Conservation (phyloP, 2,888 invertebrate genomes). For the Papilio gigon region DNA sequence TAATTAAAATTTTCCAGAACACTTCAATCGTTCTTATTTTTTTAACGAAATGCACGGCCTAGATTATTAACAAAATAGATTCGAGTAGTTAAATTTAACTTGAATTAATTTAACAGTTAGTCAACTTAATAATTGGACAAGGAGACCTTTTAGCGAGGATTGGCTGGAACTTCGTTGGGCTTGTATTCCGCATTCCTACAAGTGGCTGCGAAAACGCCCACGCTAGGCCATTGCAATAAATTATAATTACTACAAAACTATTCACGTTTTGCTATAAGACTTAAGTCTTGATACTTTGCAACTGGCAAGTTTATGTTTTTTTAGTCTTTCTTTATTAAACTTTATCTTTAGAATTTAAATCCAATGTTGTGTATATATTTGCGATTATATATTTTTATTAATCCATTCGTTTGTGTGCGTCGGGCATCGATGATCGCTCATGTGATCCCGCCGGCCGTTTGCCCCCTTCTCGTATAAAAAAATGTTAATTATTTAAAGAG, state of each 20-base stretch:
- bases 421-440: too few relatives aligned
- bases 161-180: slow-evolving; percentile 52
- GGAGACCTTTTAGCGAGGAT: slow-evolving; percentile 60
- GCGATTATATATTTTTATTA: too few relatives aligned
- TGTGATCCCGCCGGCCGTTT: too few relatives aligned
- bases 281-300: slow-evolving; percentile 8
- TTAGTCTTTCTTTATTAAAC: neutral
- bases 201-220: slow-evolving; percentile 45
- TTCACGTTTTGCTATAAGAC: slow-evolving; percentile 4
- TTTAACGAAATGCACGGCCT: neutral
- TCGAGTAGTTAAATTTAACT: neutral
- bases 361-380: too few relatives aligned
- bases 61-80: neutral
- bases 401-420: too few relatives aligned
- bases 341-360: neutral
- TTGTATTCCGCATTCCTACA: slow-evolving; percentile 68
- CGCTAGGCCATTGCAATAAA: slow-evolving; percentile 46
- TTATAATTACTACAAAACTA: slow-evolving; percentile 21
- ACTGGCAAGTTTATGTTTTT: neutral
- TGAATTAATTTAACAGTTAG: neutral
- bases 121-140: slow-evolving; percentile 48
- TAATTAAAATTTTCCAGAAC: neutral
- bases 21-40: too few relatives aligned
- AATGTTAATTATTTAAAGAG: too few relatives aligned
- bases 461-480: too few relatives aligned